Conservation (phyloP, 2,888 invertebrate species). For the Rosalia funebris region DNA sequence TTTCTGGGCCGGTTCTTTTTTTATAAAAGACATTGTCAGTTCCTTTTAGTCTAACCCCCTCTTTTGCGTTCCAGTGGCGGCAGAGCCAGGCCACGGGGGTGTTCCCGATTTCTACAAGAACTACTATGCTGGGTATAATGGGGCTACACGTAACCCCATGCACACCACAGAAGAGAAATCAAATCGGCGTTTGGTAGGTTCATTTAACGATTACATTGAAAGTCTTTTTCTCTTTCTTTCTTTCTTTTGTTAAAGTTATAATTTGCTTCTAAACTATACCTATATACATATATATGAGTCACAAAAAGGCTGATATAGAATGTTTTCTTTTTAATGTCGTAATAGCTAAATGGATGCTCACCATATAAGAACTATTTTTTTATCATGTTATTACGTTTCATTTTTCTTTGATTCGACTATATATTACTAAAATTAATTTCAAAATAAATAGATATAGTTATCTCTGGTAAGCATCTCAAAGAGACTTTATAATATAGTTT, state of each 20-base stretch:
- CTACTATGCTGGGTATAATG: constrained; percentile 82
- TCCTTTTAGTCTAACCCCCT: constrained; percentile 43
- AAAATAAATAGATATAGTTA: background rate
- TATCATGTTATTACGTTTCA: background rate
- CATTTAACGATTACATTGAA: constrained; percentile 24
- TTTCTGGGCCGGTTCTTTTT: constrained; percentile 45
- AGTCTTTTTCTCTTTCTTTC: constrained; percentile 26
- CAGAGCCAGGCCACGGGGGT: constrained; percentile 81
- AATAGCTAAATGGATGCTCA: background rate
- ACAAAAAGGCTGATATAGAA: no score
- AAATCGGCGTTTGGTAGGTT: constrained; percentile 78
- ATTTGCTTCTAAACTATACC: background rate
- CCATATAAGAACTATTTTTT: background rate
- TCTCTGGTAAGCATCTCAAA: constrained; percentile 13
- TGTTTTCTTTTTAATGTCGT: background rate
- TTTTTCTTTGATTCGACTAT: background rate
- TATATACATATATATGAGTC: no score
- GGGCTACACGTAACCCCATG: constrained; percentile 67
- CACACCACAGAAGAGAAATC: constrained; percentile 72
- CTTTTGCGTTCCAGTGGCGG: constrained; percentile 79
- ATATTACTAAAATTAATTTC: background rate
- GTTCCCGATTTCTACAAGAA: constrained; percentile 89
- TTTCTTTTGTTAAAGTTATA: constrained; percentile 3
- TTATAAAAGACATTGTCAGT: constrained; percentile 28
- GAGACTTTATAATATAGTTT: no score